Base-by-base conservation (phyloP, 2,113 vertebrate species). In the Cynoglossus semilaevis region DNA sequence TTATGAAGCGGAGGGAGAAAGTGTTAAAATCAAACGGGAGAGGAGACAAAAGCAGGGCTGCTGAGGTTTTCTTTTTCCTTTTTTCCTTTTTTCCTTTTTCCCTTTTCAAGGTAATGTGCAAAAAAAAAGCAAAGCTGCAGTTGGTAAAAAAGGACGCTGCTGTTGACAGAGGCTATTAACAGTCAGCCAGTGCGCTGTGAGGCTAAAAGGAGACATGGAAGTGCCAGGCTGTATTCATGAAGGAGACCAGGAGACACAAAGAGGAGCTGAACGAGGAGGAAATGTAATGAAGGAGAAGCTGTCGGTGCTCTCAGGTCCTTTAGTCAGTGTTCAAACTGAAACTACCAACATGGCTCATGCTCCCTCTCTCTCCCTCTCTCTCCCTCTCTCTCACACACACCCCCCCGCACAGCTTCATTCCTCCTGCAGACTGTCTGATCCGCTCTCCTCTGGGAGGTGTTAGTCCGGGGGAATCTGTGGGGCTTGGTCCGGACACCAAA, bases 11-110 rank as follows among this genome's bases (percentile, higher is more conserved):
- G 34, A 11, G 12, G 34, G 70, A 53, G 78, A 77, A 76, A 68
- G 72, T 87, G 85, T 83, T 77, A 83, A 72, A 84, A 83, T 77
- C 63, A 81, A 80, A 85, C 77, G 82, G 82, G 74, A 63, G 79
- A 72, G 74, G 36, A 71, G 72, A 84, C 66, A 84, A 80, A 84
- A 74, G 82, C 71, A 57, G 46, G 51, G 3, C 79, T 46, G 63
- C 70, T 79, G 68, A 71, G 77, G 81, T 62, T 73, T 63, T 83
- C 83, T 78, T 45, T 41, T 41, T 14, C 10, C 10, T 41, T 84
- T 79, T 57, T 35, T 55, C 5, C 74, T 77, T 63, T 86, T 82
- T 83, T 70, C 66, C 22, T 29, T 29, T 35, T 55, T 11, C 75
- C 79, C 66, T 86, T 82, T 84, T 72, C 68, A 76, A 58, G 64